Evolutionary conservation across 2,113 vertebrate species (phyloP), one percentile per base, ranked within the genome.

Genomic region (Amia ocellicauda): DNA sequence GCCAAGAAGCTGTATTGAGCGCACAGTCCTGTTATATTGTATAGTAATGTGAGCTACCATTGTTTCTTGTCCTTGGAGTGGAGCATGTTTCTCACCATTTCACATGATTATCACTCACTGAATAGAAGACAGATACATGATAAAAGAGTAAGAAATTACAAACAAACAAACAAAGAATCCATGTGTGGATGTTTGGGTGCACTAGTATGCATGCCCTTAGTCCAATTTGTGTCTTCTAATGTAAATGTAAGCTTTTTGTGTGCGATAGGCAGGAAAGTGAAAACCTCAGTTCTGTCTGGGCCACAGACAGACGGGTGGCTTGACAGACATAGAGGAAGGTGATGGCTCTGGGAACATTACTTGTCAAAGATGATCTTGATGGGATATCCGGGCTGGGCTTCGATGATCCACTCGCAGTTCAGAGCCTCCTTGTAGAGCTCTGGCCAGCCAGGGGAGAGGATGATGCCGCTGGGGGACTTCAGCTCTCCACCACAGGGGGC

Each of bases 321-420:
- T 3, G 16, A 51, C 20, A 28, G 9, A 58, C 55, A 19, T 20
- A 9, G n/a, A 5, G 23, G 9, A 23, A 26, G 31, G 20, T 17
- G 4, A 24, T 64, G 61, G 75, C 85, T 81, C 69, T 14, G n/a
- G 43, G 13, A n/a, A 2, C 8, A 3, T 53, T 27, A 99, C 97
- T 96, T 98, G 91, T 99, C 95, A 8, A 99, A 99, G 22, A 95
- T 99, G 85, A 99, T 98, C 85, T 99, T 99, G 89, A 99, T 98
- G 72, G 97, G 96, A 75, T 98, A 98, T 69, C 97, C 97, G 0
- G 96, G 96, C 75, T 93, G 94, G 40, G 96, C 96, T 83, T 99
- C 97, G 2, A 99, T 95, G 76, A 98, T 92, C 97, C 97, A 99
- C 50, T 93, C 94, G 31, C 97, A 99, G 86, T 93, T 99, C 70